Conservation (phyloP, 2,888 invertebrate genomes). For the Dicranocentrus wangi region DNA sequence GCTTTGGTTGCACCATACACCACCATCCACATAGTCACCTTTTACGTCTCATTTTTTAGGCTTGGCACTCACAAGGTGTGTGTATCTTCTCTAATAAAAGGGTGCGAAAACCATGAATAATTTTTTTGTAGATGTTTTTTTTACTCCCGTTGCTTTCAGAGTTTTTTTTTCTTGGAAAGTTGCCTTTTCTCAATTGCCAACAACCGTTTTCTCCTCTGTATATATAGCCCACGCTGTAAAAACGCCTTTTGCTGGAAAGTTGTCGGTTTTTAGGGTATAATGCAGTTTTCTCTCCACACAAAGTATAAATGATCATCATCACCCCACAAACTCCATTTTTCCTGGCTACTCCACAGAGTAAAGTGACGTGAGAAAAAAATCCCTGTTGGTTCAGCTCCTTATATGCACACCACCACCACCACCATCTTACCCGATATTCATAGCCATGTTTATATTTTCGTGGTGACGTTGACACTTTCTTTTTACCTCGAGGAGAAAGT, state of each 20-base stretch:
- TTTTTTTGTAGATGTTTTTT: neutral
- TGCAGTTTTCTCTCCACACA: slow-evolving; percentile 43
- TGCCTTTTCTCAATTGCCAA: slow-evolving; percentile 56
- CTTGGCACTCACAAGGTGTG: no score
- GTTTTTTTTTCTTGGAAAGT: slow-evolving; percentile 35
- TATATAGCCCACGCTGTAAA: neutral
- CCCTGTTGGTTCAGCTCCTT: neutral
- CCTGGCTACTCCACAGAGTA: neutral
- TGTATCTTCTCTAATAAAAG: neutral
- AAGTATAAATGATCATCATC: slow-evolving; percentile 16
- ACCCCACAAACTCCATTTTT: neutral
- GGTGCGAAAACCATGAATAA: neutral
- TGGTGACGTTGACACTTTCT: slow-evolving; percentile 51
- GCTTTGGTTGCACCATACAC: no score
- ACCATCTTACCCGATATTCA: no score
- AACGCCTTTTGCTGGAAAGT: neutral
- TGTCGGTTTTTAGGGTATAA: slow-evolving; percentile 10
- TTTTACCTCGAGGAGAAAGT: slow-evolving; percentile 22
- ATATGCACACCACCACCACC: neutral
- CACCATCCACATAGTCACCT: no score
- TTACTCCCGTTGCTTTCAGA: neutral
- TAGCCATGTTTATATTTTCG: neutral
- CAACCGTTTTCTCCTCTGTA: slow-evolving; percentile 31
- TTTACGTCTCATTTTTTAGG: no score
- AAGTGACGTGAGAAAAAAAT: neutral